Percentiles rank a stretch among this genome's conserved stretches.
Conservation (phyloP, 2,888 invertebrate species). For the Cantharis nigra region DNA sequence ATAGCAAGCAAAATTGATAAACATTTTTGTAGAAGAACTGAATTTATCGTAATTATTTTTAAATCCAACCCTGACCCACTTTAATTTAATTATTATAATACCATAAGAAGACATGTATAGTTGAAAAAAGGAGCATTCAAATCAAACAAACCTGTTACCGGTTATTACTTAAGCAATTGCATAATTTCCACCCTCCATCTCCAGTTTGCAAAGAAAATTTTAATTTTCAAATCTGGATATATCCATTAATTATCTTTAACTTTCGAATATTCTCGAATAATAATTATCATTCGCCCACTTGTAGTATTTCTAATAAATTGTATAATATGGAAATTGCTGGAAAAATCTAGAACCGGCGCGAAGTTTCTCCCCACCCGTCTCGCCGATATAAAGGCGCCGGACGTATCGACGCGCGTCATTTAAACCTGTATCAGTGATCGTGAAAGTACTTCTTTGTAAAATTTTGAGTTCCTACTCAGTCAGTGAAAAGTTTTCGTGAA, state of each 20-base stretch:
- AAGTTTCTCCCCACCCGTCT: not conserved
- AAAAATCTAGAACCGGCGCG: not conserved
- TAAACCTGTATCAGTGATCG: not conserved
- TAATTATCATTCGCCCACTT: not conserved
- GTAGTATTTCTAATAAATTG: not conserved
- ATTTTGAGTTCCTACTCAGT: not conserved
- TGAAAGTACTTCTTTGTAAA: not conserved
- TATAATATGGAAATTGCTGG: not conserved
- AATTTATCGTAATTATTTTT: not conserved
- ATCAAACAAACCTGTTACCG: not conserved
- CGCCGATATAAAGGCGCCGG: not conserved
- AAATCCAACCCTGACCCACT: not conserved
- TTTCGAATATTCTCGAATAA: not conserved
- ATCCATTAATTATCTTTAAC: not conserved
- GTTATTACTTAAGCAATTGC: not conserved
- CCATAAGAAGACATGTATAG: not conserved
- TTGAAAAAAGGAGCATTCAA: not conserved
- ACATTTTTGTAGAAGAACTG: not conserved
- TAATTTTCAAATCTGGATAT: not conserved
- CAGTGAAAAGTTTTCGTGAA: not conserved
- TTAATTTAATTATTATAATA: not conserved
- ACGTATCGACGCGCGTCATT: not conserved
- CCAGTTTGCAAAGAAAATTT: not conserved
- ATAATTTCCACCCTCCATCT: not conserved
- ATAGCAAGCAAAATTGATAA: too few relatives aligned